Conservation (phyloP, 2,888 invertebrate genomes). For the Philaethria dido region DNA sequence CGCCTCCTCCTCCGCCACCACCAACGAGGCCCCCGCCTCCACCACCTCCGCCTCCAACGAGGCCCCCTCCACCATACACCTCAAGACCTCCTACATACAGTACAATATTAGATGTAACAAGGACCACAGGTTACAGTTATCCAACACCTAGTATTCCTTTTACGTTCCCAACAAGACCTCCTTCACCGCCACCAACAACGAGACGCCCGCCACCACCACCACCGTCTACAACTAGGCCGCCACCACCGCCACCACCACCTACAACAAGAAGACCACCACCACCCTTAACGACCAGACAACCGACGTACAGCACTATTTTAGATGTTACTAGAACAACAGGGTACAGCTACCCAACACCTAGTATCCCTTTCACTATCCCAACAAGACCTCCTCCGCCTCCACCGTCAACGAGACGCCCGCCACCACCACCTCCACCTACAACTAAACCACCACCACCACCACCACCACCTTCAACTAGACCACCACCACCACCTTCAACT, state of each 20-base stretch:
- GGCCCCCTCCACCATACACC: constrained; percentile 36
- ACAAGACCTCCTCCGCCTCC: constrained; percentile 30
- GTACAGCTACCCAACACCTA: constrained; percentile 56
- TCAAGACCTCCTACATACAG: constrained; percentile 23
- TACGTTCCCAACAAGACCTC: constrained; percentile 28
- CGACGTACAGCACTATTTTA: constrained; percentile 23
- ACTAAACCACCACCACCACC: constrained; percentile 30
- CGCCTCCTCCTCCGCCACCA: constrained; percentile 30
- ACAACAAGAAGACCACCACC: constrained; percentile 34
- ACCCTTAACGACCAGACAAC: constrained; percentile 17
- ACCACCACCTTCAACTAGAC: constrained; percentile 11
- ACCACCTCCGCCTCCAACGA: constrained; percentile 39
- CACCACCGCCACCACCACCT: constrained; percentile 35
- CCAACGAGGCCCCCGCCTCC: constrained; percentile 36
- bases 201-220: constrained; percentile 25
- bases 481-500: constrained; percentile 30
- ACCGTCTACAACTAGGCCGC: constrained; percentile 3
- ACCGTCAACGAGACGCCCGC: constrained; percentile 24
- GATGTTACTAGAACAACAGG: constrained; percentile 50
- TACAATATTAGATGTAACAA: constrained; percentile 17
- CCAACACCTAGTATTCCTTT: constrained; percentile 50
- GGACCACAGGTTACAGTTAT: constrained; percentile 58
- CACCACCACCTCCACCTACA: constrained; percentile 29
- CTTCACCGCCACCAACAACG: constrained; percentile 32
- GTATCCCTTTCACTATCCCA: constrained; percentile 39